These are phyloP conservation scores for Cebus imitator DNA, from an alignment of 2,113 vertebrate species.

Conservation along the genomic window DNA sequence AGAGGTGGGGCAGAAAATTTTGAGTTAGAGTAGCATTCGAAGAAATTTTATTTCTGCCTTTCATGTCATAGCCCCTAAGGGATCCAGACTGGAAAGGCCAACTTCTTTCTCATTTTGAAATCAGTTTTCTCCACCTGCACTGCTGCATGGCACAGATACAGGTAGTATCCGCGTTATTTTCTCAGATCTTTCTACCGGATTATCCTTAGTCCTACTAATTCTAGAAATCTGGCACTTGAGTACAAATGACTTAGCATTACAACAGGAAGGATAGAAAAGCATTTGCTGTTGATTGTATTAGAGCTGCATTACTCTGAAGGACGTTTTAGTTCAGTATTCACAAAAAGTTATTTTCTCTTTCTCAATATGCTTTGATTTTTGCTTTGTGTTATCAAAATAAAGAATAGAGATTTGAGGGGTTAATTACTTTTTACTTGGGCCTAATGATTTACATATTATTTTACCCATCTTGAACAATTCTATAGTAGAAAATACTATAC, in stretches of 20 bases:
- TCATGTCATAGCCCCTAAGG: neutral
- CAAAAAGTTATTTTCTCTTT: neutral
- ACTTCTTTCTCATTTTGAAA: neutral
- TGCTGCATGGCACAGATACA: neutral
- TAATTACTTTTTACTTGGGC: neutral
- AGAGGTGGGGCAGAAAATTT: constrained; percentile 33
- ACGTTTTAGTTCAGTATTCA: neutral
- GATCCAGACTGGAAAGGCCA: neutral
- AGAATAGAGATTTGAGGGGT: neutral
- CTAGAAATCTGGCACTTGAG: neutral
- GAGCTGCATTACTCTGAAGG: neutral
- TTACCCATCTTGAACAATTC: neutral
- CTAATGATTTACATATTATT: neutral
- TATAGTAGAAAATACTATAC: neutral
- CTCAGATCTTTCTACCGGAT: neutral
- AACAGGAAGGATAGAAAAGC: neutral
- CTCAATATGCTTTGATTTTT: neutral
- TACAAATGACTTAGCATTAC: neutral
- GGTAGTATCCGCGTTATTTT: neutral
- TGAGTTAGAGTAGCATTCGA: neutral
- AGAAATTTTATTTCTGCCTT: neutral
- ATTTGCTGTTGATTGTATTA: neutral
- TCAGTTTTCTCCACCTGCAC: neutral
- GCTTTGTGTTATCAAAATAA: neutral
- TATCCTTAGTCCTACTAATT: neutral